Conservation (phyloP, 2,888 invertebrate species). For the Mimumesa dahlbomi region DNA sequence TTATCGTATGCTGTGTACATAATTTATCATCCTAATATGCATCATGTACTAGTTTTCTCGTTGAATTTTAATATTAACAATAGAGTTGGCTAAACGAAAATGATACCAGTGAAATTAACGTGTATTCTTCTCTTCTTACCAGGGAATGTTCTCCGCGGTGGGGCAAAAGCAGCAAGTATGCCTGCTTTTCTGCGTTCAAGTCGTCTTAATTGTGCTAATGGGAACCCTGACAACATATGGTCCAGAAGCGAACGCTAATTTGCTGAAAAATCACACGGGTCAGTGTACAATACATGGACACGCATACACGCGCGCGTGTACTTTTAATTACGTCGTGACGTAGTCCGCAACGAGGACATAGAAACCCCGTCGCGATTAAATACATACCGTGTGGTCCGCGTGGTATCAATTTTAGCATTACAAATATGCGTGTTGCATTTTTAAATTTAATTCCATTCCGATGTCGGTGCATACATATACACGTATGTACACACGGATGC, state of each 20-base stretch:
- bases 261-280: conserved; percentile 52
- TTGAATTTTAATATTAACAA: no score
- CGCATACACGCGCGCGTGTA: background rate
- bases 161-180: conserved; percentile 74
- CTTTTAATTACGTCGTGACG: conserved; percentile 9
- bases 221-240: conserved; percentile 81
- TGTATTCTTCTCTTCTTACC: background rate
- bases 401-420: background rate
- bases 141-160: conserved; percentile 61
- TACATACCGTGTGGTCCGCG: background rate
- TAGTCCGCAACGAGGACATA: background rate
- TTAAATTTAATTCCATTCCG: background rate
- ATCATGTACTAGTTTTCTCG: no score
- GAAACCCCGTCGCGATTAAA: background rate
- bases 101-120: no score
- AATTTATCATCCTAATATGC: no score
- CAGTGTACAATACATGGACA: conserved; percentile 24
- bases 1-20: no score
- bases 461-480: no score
- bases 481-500: background rate
- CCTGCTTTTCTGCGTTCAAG: conserved; percentile 81
- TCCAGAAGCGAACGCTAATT: conserved; percentile 68
- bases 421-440: background rate
- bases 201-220: conserved; percentile 81
- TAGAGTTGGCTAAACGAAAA: no score